Evolutionary conservation across 2,113 vertebrate genomes (phyloP).

Genomic region (Collichthys lucidus): DNA sequence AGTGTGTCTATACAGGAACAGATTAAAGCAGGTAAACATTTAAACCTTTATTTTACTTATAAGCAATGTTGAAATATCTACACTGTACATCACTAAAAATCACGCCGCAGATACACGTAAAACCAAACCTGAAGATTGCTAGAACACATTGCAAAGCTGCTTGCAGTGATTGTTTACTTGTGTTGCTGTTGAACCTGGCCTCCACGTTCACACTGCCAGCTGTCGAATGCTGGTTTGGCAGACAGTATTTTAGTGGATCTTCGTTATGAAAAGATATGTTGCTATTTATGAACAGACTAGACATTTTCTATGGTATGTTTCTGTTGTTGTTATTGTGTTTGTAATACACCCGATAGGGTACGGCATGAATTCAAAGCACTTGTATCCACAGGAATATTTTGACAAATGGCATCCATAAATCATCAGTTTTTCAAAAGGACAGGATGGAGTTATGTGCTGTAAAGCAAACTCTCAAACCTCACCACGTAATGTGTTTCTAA

Average conservation of each 20-base stretch:
- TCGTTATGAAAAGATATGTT: no score
- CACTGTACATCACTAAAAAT: no score
- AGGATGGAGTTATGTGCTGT: neutral
- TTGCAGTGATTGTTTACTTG: neutral
- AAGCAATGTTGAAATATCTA: neutral
- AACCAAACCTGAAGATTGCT: conserved; percentile 23
- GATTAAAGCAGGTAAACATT: neutral
- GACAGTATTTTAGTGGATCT: neutral
- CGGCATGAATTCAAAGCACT: conserved; percentile 7
- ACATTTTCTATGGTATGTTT: neutral
- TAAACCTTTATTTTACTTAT: neutral
- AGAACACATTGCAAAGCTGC: neutral
- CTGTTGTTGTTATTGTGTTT: neutral
- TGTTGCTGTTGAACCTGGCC: conserved; percentile 24
- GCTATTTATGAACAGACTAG: neutral
- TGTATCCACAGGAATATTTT: conserved; percentile 20
- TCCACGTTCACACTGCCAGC: neutral
- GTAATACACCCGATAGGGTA: neutral
- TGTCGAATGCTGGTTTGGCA: neutral
- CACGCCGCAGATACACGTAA: neutral
- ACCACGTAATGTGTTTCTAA: conserved; percentile 36
- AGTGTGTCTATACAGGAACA: neutral
- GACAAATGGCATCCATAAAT: conserved; percentile 48
- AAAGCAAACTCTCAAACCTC: conserved; percentile 1
- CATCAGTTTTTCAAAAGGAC: conserved; percentile 27